Evolutionary conservation across 1,140 invertebrate genomes (phyloP).

Genomic region (Penaeus japonicus): DNA sequence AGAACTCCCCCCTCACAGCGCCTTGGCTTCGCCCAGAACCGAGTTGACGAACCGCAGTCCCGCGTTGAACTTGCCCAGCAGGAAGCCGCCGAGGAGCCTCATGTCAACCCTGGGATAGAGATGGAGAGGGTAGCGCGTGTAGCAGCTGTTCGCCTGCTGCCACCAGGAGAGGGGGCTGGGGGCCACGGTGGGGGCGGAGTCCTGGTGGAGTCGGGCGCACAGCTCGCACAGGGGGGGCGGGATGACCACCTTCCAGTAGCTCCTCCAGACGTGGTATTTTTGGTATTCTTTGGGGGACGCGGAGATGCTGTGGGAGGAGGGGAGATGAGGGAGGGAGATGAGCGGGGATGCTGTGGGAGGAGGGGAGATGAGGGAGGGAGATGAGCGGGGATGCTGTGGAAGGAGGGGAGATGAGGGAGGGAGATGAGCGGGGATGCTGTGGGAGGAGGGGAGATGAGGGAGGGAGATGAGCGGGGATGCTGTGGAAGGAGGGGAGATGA

Average conservation of each 20-base stretch:
- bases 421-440: no score
- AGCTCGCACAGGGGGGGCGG: constrained; percentile 29
- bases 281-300: neutral
- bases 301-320: neutral
- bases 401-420: neutral
- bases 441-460: no score
- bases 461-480: neutral
- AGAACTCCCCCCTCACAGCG: no score
- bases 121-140: neutral
- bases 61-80: no score
- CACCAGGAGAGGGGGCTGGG: neutral
- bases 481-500: neutral
- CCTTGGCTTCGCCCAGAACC: no score
- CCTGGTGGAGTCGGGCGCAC: constrained; percentile 7
- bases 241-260: constrained; percentile 11
- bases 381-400: neutral
- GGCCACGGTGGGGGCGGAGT: neutral
- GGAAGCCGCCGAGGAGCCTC: no score
- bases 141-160: constrained; percentile 11
- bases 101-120: neutral
- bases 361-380: no score
- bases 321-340: neutral
- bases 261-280: constrained; percentile 27
- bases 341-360: no score
- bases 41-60: no score